Conservation (phyloP, 2,888 invertebrate species). For the Synanthedon vespiformis region DNA sequence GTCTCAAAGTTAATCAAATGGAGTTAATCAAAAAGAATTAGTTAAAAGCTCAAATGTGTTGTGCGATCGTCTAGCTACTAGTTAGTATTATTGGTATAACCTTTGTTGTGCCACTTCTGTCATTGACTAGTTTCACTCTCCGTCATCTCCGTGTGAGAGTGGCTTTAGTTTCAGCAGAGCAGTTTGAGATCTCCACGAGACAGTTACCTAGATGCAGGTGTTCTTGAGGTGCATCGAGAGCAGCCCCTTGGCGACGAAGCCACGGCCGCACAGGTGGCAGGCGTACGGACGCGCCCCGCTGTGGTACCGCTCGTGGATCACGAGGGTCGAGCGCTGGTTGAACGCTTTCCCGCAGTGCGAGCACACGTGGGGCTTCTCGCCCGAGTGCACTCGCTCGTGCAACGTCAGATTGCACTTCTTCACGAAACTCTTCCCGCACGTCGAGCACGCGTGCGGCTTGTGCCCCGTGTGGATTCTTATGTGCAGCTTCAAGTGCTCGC, state of each 20-base stretch:
- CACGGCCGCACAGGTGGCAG: constrained; percentile 71
- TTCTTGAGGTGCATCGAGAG: constrained; percentile 73
- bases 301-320: constrained; percentile 72
- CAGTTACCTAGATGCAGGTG: constrained; percentile 39
- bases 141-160: too few relatives aligned
- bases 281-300: constrained; percentile 71
- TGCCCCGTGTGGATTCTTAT: constrained; percentile 73
- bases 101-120: too few relatives aligned
- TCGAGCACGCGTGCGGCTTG: constrained; percentile 71
- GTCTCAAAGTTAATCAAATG: too few relatives aligned
- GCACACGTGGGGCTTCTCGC: constrained; percentile 73
- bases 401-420: constrained; percentile 72
- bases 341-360: constrained; percentile 73
- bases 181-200: too few relatives aligned
- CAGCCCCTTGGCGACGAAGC: constrained; percentile 73
- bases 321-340: constrained; percentile 71
- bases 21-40: too few relatives aligned
- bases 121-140: too few relatives aligned
- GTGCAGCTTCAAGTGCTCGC: constrained; percentile 73
- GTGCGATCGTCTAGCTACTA: too few relatives aligned
- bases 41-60: too few relatives aligned
- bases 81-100: too few relatives aligned
- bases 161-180: too few relatives aligned
- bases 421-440: constrained; percentile 69
- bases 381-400: constrained; percentile 73